Conservation (phyloP, 1,140 invertebrate species). For the Hycleus cichorii region DNA sequence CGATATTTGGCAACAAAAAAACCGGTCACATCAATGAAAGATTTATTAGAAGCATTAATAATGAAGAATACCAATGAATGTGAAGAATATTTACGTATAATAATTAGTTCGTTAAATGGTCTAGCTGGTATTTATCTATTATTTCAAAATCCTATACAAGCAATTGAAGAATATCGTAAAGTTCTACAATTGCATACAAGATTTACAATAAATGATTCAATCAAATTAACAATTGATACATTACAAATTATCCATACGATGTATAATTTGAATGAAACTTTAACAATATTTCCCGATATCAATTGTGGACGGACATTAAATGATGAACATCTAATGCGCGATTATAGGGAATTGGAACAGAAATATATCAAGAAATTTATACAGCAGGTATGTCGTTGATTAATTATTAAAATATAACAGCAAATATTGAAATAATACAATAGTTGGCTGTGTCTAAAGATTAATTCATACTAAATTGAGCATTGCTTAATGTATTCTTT, state of each 20-base stretch:
- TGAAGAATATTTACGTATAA: conserved; percentile 56
- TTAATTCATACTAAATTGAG: too few relatives aligned
- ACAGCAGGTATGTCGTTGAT: background rate
- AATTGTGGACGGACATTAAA: conserved; percentile 45
- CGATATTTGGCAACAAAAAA: conserved; percentile 52
- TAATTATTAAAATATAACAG: conserved; percentile 1
- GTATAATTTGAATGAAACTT: conserved; percentile 56
- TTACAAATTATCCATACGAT: conserved; percentile 59
- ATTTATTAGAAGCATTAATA: conserved; percentile 58
- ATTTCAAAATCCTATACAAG: conserved; percentile 45
- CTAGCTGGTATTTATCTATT: conserved; percentile 59
- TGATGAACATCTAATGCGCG: conserved; percentile 45
- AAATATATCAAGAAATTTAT: conserved; percentile 53
- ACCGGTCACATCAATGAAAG: conserved; percentile 58
- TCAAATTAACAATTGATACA: conserved; percentile 41
- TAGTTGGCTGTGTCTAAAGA: too few relatives aligned
- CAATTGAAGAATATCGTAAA: conserved; percentile 54
- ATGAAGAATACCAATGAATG: conserved; percentile 56
- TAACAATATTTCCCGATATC: conserved; percentile 34
- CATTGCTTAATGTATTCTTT: too few relatives aligned
- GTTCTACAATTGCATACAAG: conserved; percentile 51
- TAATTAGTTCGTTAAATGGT: conserved; percentile 60
- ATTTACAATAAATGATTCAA: conserved; percentile 39
- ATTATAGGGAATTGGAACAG: conserved; percentile 49
- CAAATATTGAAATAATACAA: background rate